A percentile compares a stretch with the other conserved stretches of the same genome.
These are phyloP conservation scores for Pseudomyrmex cubaensis DNA, from an alignment of 1,140 invertebrate genomes.

Conservation along the genomic window DNA sequence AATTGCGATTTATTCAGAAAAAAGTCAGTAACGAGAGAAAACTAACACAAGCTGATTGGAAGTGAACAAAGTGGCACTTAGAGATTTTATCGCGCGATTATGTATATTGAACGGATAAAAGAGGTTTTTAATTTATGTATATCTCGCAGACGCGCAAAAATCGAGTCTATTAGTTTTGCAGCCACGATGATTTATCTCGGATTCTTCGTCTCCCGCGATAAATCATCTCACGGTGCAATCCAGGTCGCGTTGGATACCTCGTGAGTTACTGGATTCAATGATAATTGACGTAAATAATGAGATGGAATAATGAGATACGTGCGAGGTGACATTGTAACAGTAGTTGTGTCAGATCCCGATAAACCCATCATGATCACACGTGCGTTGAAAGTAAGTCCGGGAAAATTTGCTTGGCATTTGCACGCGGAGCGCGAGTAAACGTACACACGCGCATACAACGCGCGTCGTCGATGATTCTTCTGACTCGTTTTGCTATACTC, in stretches of 20 bases:
- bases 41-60: slow-evolving; percentile 6
- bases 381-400: slow-evolving; percentile 9
- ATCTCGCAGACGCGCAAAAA: neutral
- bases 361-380: slow-evolving; percentile 26
- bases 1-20: neutral
- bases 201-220: slow-evolving; percentile 31
- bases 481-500: neutral
- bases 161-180: slow-evolving; percentile 19
- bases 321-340: slow-evolving; percentile 27
- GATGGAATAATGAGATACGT: slow-evolving; percentile 19
- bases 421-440: slow-evolving; percentile 3
- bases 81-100: slow-evolving; percentile 26
- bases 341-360: slow-evolving; percentile 51
- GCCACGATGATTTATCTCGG: slow-evolving; percentile 30
- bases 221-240: slow-evolving; percentile 32
- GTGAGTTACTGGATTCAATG: slow-evolving; percentile 31
- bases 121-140: slow-evolving; percentile 25
- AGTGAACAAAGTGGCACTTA: neutral
- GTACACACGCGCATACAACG: slow-evolving; percentile 31
- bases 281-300: slow-evolving; percentile 53
- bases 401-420: slow-evolving; percentile 33
- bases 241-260: slow-evolving; percentile 30
- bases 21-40: neutral
- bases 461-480: neutral
- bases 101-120: slow-evolving; percentile 24